A percentile compares a stretch with the other conserved stretches of the same genome.
These are phyloP conservation scores for Pheosia tremula DNA, from an alignment of 2,888 invertebrate genomes.

Conservation along the genomic window DNA sequence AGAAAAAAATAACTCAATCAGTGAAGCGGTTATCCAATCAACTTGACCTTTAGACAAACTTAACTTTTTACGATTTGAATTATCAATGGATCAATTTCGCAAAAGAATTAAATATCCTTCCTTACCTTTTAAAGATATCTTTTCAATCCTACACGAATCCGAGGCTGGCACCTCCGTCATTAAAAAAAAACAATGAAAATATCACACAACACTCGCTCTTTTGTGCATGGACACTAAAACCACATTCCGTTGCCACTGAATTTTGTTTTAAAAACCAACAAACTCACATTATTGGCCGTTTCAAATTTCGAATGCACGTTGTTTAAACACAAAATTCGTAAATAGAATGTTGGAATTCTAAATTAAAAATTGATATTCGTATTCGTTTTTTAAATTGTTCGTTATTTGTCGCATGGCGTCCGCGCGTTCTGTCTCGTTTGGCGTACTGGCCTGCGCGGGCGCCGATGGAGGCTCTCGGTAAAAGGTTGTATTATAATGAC, in stretches of 20 bases:
- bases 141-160: conserved; percentile 38
- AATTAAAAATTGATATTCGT: conserved; percentile 53
- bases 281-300: conserved; percentile 69
- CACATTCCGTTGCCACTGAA: conserved; percentile 68
- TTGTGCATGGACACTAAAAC: conserved; percentile 63
- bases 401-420: conserved; percentile 77
- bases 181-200: conserved; percentile 57
- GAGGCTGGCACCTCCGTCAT: conserved; percentile 55
- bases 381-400: conserved; percentile 66
- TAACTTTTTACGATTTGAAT: conserved; percentile 8
- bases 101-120: conserved; percentile 11
- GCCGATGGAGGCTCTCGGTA: conserved; percentile 40
- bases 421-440: conserved; percentile 68
- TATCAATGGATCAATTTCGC: conserved; percentile 20
- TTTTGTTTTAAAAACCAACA: conserved; percentile 39
- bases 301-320: conserved; percentile 38
- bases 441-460: conserved; percentile 55
- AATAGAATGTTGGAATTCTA: conserved; percentile 46
- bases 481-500: conserved; percentile 37
- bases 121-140: conserved; percentile 51
- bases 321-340: conserved; percentile 39
- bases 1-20: conserved; percentile 31
- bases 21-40: conserved; percentile 34
- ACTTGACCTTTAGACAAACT: conserved; percentile 29
- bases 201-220: conserved; percentile 70